These are phyloP conservation scores for Chrysemys picta DNA, from an alignment of 2,113 vertebrate species.

Conservation along the genomic window DNA sequence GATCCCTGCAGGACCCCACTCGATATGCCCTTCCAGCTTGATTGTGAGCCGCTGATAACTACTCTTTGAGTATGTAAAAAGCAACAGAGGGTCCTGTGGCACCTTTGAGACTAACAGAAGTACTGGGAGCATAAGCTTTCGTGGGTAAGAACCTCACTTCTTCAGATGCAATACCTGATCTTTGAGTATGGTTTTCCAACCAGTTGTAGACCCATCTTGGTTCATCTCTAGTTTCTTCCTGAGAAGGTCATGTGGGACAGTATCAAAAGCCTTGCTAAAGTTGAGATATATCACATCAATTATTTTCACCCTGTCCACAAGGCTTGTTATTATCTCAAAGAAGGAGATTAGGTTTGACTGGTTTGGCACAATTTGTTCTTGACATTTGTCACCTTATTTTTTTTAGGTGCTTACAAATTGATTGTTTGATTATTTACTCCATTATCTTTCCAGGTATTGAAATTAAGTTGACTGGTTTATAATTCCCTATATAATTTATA, in stretches of 20 bases:
- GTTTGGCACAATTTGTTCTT: background rate
- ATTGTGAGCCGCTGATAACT: background rate
- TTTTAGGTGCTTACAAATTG: background rate
- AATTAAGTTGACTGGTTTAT: background rate
- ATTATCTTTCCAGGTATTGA: background rate
- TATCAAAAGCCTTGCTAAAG: background rate
- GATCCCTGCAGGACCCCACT: background rate
- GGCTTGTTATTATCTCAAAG: background rate
- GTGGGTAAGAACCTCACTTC: too few species aligned
- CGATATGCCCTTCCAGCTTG: background rate
- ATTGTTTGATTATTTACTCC: background rate
- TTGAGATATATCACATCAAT: too few species aligned
- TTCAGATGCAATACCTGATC: too few species aligned
- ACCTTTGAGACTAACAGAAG: too few species aligned
- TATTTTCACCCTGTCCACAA: too few species aligned
- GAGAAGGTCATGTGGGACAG: background rate
- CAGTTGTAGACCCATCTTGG: background rate
- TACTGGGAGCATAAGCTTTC: too few species aligned
- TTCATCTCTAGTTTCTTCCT: background rate
- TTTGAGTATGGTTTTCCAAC: background rate
- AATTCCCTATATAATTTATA: too few species aligned
- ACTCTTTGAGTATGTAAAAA: too few species aligned
- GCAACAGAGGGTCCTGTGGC: too few species aligned
- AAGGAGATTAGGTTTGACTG: background rate
- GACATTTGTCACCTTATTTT: background rate